These are phyloP conservation scores for Amblyjoppa proteus DNA, from an alignment of 2,888 invertebrate species.

Conservation along the genomic window DNA sequence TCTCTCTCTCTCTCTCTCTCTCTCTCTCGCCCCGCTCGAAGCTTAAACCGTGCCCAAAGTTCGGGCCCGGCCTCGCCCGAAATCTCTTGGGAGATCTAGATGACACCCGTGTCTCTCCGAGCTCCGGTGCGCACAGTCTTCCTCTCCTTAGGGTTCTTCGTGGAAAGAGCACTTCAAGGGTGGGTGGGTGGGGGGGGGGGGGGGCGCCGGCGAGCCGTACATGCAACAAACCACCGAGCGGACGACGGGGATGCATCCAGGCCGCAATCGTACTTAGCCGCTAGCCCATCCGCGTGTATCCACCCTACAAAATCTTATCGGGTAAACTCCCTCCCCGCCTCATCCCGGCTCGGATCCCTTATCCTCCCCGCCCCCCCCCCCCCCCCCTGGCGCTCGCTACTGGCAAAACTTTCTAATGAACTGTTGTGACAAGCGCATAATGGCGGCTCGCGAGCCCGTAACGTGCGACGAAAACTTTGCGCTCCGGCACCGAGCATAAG, in stretches of 20 bases:
- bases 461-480: constrained; percentile 62
- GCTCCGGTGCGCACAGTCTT: not conserved
- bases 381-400: not conserved
- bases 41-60: constrained; percentile 60
- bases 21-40: not conserved
- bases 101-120: constrained; percentile 67
- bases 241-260: constrained; percentile 37
- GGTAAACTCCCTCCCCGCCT: constrained; percentile 16
- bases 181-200: too few species aligned
- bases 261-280: constrained; percentile 8
- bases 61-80: constrained; percentile 62
- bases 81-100: constrained; percentile 76
- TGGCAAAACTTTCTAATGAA: constrained; percentile 73
- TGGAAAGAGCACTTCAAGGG: too few species aligned
- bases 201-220: not conserved
- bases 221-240: constrained; percentile 33
- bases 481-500: constrained; percentile 67
- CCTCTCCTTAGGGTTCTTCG: constrained; percentile 51
- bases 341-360: constrained; percentile 1
- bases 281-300: not conserved
- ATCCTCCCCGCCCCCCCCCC: too few species aligned
- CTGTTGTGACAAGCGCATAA: constrained; percentile 77
- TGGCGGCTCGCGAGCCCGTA: constrained; percentile 53
- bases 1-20: not conserved
- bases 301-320: constrained; percentile 55